Conservation (phyloP, 2,888 invertebrate species). For the Carabus problematicus region DNA sequence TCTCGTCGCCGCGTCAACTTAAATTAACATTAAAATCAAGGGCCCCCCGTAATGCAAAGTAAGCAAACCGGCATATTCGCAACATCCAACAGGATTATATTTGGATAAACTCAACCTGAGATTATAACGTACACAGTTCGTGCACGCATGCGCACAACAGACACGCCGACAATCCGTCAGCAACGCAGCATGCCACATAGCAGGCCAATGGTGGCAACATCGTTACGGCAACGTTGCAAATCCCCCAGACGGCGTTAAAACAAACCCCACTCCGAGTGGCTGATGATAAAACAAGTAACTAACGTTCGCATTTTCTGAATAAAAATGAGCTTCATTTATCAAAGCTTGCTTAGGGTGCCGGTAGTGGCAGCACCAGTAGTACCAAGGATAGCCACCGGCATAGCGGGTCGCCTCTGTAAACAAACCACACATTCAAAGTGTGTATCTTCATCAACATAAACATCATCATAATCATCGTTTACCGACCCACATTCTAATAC, state of each 20-base stretch:
- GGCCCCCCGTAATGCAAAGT: constrained; percentile 12
- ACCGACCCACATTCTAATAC: too few relatives aligned
- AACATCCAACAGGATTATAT: constrained; percentile 21
- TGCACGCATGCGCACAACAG: too few relatives aligned
- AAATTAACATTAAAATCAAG: constrained; percentile 27
- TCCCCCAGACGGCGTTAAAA: constrained; percentile 17
- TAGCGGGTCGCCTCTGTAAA: too few relatives aligned
- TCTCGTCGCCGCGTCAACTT: constrained; percentile 19
- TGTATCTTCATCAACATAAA: neutral
- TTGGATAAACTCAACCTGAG: constrained; percentile 23
- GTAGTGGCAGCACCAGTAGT: too few relatives aligned
- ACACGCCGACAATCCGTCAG: neutral
- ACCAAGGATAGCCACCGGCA: too few relatives aligned
- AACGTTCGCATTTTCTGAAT: constrained; percentile 30
- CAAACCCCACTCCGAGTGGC: constrained; percentile 4
- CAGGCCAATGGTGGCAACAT: neutral
- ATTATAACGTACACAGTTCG: constrained; percentile 1
- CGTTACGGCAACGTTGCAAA: constrained; percentile 12
- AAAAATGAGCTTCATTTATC: constrained; percentile 30
- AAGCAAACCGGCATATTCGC: constrained; percentile 5
- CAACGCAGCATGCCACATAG: neutral
- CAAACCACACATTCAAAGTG: too few relatives aligned
- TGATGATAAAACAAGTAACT: constrained; percentile 29
- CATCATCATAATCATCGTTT: neutral
- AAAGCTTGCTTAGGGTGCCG: neutral